Evolutionary conservation across 2,113 vertebrate genomes (phyloP), one percentile per base, ranked within the genome.

Genomic region (Amblyornis subalaris): DNA sequence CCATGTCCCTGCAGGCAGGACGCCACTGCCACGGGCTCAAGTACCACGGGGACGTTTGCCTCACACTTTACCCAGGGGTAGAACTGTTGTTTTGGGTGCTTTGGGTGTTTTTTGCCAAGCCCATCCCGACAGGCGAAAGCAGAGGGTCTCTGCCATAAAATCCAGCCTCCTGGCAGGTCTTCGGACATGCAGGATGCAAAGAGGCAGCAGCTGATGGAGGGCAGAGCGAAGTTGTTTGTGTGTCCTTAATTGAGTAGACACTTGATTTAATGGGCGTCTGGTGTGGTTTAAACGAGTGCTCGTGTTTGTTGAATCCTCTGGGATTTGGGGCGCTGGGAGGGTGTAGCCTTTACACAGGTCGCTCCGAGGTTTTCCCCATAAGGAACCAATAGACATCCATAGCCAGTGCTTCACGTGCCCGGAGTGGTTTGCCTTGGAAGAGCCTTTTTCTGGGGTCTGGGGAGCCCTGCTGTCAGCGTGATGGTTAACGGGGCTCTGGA

Each of bases 281-380:
- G 31, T 47, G 64, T 31, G 50, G 18, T 81, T 84, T 69, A 60
- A 65, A 40, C 8, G 25, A 45, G 18, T 3, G 12, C 4, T 82
- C 23, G 2, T 7, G 15, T 47, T 67, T 40, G n/a, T 22, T 9
- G 18, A 50, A 4, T 70, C 85, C 50, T 20, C 62, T 60, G 90
- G 48, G 90, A 29, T 85, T 15, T 42, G 38, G n/a, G 77, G 31
- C 0, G 0, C 18, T 36, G 81, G 13, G 58, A 67, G 14, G 14
- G 14, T 23, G 12, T 53, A 38, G 79, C 38, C 57, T 35, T 85
- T 28, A 33, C n/a, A 5, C 16, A 20, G 62, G 29, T 65, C 0
- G 0, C 23, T 26, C 35, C 0, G 0, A 67, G 57, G 6, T 70
- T 70, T 92, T 54, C 64, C 74, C 14, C 2, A 45, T n/a, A 51